These are phyloP conservation scores for Osmoderma eremita DNA, from an alignment of 2,888 invertebrate species.

Conservation along the genomic window DNA sequence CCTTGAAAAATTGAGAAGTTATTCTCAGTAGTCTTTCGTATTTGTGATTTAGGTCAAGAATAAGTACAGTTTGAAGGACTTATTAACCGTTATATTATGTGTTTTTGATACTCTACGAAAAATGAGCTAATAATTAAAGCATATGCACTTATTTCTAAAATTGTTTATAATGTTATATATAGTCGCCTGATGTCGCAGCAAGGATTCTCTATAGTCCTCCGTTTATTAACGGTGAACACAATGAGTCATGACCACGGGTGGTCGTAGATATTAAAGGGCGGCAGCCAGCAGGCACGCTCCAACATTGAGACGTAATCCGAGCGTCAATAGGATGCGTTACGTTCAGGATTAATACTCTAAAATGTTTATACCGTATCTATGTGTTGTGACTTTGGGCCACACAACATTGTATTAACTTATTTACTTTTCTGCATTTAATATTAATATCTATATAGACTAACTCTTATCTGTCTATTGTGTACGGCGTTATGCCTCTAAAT, in stretches of 20 bases:
- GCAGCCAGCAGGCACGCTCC: slow-evolving; percentile 53
- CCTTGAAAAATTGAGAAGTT: too few relatives aligned
- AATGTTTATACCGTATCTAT: slow-evolving; percentile 54
- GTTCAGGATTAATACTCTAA: slow-evolving; percentile 57
- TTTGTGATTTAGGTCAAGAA: too few relatives aligned
- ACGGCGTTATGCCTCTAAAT: slow-evolving; percentile 20
- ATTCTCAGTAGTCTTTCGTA: too few relatives aligned
- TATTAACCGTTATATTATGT: too few relatives aligned
- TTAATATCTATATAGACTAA: slow-evolving; percentile 28
- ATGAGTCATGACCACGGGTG: slow-evolving; percentile 48
- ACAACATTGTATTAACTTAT: slow-evolving; percentile 47
- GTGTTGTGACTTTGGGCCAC: slow-evolving; percentile 40
- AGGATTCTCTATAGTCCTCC: slow-evolving; percentile 39
- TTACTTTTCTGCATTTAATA: slow-evolving; percentile 40
- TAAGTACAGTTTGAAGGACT: too few relatives aligned
- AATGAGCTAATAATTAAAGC: too few relatives aligned
- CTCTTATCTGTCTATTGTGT: slow-evolving; percentile 23
- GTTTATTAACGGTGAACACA: slow-evolving; percentile 49
- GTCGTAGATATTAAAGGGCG: slow-evolving; percentile 53
- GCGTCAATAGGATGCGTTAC: slow-evolving; percentile 59
- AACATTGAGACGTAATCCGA: slow-evolving; percentile 57
- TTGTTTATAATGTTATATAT: neutral
- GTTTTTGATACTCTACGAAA: too few relatives aligned
- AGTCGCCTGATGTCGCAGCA: slow-evolving; percentile 29
- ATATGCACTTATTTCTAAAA: neutral